Evolutionary conservation across 2,888 invertebrate species (phyloP).

Genomic region (Drosophila nr. perissopoda): DNA sequence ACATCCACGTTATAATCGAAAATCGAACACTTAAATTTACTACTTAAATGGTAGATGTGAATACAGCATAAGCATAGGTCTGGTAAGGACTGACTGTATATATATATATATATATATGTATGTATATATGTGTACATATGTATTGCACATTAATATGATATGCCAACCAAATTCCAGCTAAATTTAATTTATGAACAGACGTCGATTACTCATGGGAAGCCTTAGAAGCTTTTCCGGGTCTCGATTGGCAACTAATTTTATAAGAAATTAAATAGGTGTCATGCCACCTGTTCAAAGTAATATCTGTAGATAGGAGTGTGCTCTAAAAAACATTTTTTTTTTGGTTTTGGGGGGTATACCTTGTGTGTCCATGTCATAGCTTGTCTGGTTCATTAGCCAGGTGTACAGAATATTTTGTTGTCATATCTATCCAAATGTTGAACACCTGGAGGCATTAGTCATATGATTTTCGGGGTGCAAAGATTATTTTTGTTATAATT

Average conservation of each 20-base stretch:
- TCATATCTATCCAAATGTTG: conserved; percentile 23
- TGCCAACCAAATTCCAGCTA: neutral
- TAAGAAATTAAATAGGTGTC: conserved; percentile 23
- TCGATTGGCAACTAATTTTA: conserved; percentile 8
- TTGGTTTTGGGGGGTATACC: neutral
- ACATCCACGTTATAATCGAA: neutral
- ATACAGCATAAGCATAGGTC: neutral
- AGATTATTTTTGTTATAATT: conserved; percentile 36
- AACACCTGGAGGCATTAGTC: conserved; percentile 61
- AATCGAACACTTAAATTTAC: neutral
- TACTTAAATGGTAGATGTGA: neutral
- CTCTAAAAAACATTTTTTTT: neutral
- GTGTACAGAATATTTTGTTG: conserved; percentile 50
- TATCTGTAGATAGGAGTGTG: conserved; percentile 28
- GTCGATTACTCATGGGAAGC: conserved; percentile 24
- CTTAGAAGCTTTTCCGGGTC: conserved; percentile 16
- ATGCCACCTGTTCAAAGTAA: conserved; percentile 40
- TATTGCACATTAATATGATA: neutral
- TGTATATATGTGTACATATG: no score
- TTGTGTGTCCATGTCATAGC: conserved; percentile 34
- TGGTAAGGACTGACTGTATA: neutral
- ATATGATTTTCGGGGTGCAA: conserved; percentile 48
- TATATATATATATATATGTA: neutral
- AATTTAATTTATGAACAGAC: neutral
- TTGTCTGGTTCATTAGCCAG: conserved; percentile 48